Conservation (phyloP, 2,888 invertebrate species). For the Deilephila porcellus region DNA sequence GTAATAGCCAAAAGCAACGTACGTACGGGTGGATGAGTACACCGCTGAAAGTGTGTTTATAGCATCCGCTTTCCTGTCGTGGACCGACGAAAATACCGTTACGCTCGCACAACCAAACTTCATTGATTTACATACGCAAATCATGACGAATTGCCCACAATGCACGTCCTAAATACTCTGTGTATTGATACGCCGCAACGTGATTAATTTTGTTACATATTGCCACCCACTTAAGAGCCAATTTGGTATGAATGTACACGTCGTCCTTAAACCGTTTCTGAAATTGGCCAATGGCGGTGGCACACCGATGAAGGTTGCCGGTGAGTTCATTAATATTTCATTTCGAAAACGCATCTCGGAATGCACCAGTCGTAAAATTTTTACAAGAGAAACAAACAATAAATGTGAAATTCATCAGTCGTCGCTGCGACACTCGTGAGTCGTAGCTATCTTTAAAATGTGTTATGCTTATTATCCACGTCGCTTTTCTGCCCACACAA, state of each 20-base stretch:
- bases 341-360: conserved; percentile 45
- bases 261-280: conserved; percentile 49
- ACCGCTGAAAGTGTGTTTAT: conserved; percentile 81
- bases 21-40: conserved; percentile 60
- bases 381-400: conserved; percentile 37
- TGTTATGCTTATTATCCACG: background rate
- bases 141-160: conserved; percentile 81
- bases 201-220: conserved; percentile 41
- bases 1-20: conserved; percentile 57
- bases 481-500: conserved; percentile 11
- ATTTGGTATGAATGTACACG: conserved; percentile 49
- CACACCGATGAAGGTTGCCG: conserved; percentile 43
- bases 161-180: conserved; percentile 71
- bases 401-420: conserved; percentile 35
- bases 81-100: conserved; percentile 83
- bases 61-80: conserved; percentile 82
- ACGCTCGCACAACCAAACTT: conserved; percentile 77
- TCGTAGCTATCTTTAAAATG: conserved; percentile 6
- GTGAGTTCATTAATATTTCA: conserved; percentile 50
- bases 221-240: conserved; percentile 46
- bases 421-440: background rate
- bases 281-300: conserved; percentile 42
- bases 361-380: conserved; percentile 47
- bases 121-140: conserved; percentile 83
- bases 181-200: conserved; percentile 48